Conservation (phyloP, 2,888 invertebrate species). For the Callinectes sapidus region DNA sequence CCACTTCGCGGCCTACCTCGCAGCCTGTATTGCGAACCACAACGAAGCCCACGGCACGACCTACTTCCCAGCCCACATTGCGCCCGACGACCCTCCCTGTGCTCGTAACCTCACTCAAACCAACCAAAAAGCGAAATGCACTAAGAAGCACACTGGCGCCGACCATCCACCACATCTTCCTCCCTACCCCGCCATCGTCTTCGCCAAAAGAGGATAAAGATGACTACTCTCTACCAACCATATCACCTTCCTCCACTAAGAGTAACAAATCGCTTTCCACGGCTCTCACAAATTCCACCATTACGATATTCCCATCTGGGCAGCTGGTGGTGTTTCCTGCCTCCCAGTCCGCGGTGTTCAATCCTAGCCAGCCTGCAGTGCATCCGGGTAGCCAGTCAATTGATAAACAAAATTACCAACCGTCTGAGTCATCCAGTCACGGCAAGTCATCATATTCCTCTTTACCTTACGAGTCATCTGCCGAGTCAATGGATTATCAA, state of each 20-base stretch:
- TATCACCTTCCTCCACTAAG: not conserved
- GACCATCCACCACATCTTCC: not conserved
- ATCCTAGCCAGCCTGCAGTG: not conserved
- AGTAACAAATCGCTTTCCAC: not conserved
- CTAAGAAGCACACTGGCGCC: not conserved
- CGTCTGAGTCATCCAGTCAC: not conserved
- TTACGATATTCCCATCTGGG: not conserved
- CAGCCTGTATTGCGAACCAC: not conserved
- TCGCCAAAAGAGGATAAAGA: not conserved
- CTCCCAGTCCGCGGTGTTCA: not conserved
- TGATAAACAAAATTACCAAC: not conserved
- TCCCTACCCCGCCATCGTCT: not conserved
- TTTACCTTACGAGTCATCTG: conserved; percentile 16
- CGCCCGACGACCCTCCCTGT: not conserved
- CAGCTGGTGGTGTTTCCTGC: conserved; percentile 5
- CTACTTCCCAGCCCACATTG: not conserved
- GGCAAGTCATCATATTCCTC: not conserved
- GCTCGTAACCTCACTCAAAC: not conserved
- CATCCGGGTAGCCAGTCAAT: not conserved
- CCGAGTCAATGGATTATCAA: not conserved
- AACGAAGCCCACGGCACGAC: not conserved
- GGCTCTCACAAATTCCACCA: not conserved
- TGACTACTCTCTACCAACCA: not conserved
- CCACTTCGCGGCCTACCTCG: not conserved
- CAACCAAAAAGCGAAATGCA: not conserved